Conservation (phyloP, 2,888 invertebrate genomes). For the Torymus aiolomorphi region DNA sequence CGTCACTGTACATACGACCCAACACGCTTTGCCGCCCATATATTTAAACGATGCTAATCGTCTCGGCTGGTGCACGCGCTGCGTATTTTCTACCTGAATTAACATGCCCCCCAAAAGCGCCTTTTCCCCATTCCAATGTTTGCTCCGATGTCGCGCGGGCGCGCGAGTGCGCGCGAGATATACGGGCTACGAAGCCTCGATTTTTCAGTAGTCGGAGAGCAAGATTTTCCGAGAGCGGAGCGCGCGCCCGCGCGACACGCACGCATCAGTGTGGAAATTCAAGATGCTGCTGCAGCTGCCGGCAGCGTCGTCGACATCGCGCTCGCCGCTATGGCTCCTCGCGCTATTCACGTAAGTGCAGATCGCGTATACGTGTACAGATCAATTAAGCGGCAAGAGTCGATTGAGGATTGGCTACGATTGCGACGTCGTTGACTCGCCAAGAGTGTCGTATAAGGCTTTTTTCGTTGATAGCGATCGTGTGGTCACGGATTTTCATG, state of each 20-base stretch:
- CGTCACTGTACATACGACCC: no score
- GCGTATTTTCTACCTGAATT: background rate
- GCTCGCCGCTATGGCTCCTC: background rate
- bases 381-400: no score
- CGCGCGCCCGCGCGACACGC: background rate
- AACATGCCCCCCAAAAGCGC: background rate
- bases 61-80: background rate
- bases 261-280: slow-evolving; percentile 5
- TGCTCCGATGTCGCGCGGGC: slow-evolving; percentile 14
- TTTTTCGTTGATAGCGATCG: no score
- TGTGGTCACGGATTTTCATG: no score
- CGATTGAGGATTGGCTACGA: no score
- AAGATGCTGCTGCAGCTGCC: background rate
- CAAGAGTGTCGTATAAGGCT: no score
- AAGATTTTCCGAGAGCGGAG: slow-evolving; percentile 19
- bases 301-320: no score
- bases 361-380: background rate
- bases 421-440: no score
- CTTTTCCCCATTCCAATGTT: background rate
- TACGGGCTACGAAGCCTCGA: background rate
- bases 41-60: slow-evolving; percentile 40
- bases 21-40: background rate
- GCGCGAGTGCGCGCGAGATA: background rate
- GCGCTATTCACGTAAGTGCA: slow-evolving; percentile 29
- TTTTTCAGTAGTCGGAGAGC: slow-evolving; percentile 14